A percentile compares a stretch with the other conserved stretches of the same genome.
phyloP scores from a whole-genome alignment of 2,888 invertebrate species.

The Orthonychiurus folsomi region DNA sequence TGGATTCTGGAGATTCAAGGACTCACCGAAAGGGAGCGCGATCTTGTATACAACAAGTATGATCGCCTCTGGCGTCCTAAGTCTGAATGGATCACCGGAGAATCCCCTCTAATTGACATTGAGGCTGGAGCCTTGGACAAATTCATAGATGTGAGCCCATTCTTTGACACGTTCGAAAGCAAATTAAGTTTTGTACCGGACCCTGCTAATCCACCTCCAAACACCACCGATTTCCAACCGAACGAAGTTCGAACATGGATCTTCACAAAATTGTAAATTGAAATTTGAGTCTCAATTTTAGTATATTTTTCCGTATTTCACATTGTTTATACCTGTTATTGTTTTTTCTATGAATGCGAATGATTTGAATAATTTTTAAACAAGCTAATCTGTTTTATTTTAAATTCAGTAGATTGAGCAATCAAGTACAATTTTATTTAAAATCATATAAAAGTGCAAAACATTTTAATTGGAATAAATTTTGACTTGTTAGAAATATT shows the following conservation, averaged over 20 bases:
- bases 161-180: background rate
- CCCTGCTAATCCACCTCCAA: slow-evolving; percentile 7
- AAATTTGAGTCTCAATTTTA: too few relatives aligned
- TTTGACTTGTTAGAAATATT: background rate
- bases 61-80: slow-evolving; percentile 3
- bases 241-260: slow-evolving; percentile 11
- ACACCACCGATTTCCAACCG: slow-evolving; percentile 8
- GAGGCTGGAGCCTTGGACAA: background rate
- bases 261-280: slow-evolving; percentile 3
- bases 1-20: slow-evolving; percentile 13
- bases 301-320: too few relatives aligned
- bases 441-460: background rate
- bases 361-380: too few relatives aligned
- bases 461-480: background rate
- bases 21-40: slow-evolving; percentile 5
- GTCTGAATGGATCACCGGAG: slow-evolving; percentile 3
- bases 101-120: slow-evolving; percentile 5
- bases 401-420: too few relatives aligned
- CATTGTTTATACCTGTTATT: too few relatives aligned
- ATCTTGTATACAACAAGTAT: slow-evolving; percentile 1
- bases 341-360: too few relatives aligned
- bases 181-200: background rate
- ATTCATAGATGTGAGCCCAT: slow-evolving; percentile 9
- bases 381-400: too few relatives aligned
- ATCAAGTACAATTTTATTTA: too few relatives aligned